Evolutionary conservation across 2,113 vertebrate species (phyloP), one percentile per base, ranked within the genome.

Genomic region (Probosciger aterrimus): DNA sequence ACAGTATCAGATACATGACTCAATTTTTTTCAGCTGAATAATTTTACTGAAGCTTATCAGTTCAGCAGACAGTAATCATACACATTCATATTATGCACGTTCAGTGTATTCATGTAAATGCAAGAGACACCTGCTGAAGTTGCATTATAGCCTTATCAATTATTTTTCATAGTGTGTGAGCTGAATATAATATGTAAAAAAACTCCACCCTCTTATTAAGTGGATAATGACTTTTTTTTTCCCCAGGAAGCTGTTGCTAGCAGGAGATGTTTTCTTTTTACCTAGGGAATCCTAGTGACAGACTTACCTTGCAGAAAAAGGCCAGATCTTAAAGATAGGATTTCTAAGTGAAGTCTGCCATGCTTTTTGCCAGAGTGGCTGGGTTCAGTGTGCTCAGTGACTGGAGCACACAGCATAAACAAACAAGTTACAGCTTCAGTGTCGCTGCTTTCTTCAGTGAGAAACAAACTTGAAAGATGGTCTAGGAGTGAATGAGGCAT

Each of bases 31-130:
- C 64, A 92, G 52, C 31, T 79, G 77, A 88, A 62, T 83, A 87
- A 62, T 84, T 93, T 94, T 92, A 44, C 62, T 84, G 86, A 86
- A 71, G 76, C 93, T 86, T 84, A 87, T 94, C 80, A 69, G 80
- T 84, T 93, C 80, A 95, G 68, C 68, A 90, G 88, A 86, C 47
- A 95, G 73, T 77, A 93, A 68, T 64, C 86, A 39, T 60, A 74
- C 28, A 35, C 49, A 55, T 78, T 91, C 27, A 9, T 78, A 50
- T 86, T 81, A 83, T 52, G 82, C 69, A 91, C 70, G 69, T 94
- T 93, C 81, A 91, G 89, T 70, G 52, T 35, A 55, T 70, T 92
- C 31, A 43, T 87, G 49, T 90, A 88, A 96, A 82, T 69, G 82
- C 41, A 73, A 91, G 70, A 89, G 59, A 73, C 53, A 82, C 84